Base-by-base conservation (phyloP, 2,888 invertebrate species). In the Agrypnus murinus region DNA sequence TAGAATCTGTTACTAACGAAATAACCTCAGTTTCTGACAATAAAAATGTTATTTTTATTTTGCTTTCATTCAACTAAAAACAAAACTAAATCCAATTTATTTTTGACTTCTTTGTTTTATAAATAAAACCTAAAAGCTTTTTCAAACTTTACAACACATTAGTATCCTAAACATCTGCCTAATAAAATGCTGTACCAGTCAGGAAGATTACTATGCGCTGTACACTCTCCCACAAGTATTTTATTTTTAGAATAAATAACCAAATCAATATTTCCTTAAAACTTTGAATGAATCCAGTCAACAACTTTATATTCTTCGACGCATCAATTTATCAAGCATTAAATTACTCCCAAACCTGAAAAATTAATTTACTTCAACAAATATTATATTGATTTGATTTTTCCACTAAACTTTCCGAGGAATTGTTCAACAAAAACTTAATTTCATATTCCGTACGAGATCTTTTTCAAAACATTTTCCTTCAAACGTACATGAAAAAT, bases 171-270 rank as follows among this genome's bases (percentile, higher is more conserved):
- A 65, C 43, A 53, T 64, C 53, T 64, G 38, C 40, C 19, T 14
- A 50, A 57, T 57, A 66, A 58, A 43, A 57, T 6, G 19, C 57
- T 31, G 68, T 69, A 45, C 62, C 68, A 62, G 68, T 32, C 63
- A 43, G 64, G 64, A 64, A 64, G 64, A 25, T 64, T 64, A 69
- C 68, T 12, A 69, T 17, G 34, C 19, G 46, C 32, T 25, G 58
- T 38, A 36, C 36, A 36, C 36, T 36, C 55, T 9, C 19, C 25
- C 38, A 19, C 46, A 59, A 40, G 10, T 32, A n/a, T 38, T 38
- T 58, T 58, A 65, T 60, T 60, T 67, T 60, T 62, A 62, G 67
- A 60, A 43, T n/a, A 34, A 62, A 59, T 40, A 34, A 25, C 32
- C 32, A 46, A 46, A 62, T 62, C 46, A 62, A 62, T 38, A 38